These are phyloP conservation scores for Malurus elegans DNA, from an alignment of 2,113 vertebrate genomes.

Conservation along the genomic window DNA sequence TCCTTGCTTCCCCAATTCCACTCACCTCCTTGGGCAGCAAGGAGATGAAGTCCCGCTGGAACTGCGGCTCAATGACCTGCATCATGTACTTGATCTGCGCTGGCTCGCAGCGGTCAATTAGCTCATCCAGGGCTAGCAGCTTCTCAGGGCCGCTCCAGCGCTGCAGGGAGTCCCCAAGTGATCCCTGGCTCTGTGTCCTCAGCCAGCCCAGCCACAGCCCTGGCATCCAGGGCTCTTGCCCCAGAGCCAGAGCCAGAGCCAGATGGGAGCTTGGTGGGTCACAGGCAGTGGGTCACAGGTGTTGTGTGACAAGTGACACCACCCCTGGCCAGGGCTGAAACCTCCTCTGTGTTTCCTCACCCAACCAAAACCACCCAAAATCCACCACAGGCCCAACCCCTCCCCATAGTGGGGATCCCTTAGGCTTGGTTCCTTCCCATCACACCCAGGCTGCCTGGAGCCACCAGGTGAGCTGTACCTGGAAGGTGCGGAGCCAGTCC, in stretches of 20 bases:
- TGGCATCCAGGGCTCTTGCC: neutral
- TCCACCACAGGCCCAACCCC: neutral
- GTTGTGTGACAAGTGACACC: neutral
- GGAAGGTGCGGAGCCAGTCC: slow-evolving; percentile 71
- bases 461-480: neutral
- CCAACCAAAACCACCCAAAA: neutral
- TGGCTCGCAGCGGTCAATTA: slow-evolving; percentile 66
- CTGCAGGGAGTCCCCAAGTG: neutral
- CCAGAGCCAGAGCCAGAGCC: neutral
- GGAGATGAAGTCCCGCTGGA: slow-evolving; percentile 72
- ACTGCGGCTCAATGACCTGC: slow-evolving; percentile 73
- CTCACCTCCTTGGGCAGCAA: slow-evolving; percentile 72
- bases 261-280: neutral
- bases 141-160: slow-evolving; percentile 64
- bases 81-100: slow-evolving; percentile 74
- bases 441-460: neutral
- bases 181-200: neutral
- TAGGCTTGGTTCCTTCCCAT: neutral
- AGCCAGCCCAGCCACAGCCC: neutral
- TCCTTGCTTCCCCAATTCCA: too few relatives aligned
- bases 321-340: neutral
- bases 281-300: neutral
- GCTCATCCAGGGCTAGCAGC: slow-evolving; percentile 70
- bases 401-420: too few relatives aligned
- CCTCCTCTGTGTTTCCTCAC: neutral